Conservation (phyloP, 2,113 vertebrate genomes). For the Rhegmatorhina hoffmannsi region DNA sequence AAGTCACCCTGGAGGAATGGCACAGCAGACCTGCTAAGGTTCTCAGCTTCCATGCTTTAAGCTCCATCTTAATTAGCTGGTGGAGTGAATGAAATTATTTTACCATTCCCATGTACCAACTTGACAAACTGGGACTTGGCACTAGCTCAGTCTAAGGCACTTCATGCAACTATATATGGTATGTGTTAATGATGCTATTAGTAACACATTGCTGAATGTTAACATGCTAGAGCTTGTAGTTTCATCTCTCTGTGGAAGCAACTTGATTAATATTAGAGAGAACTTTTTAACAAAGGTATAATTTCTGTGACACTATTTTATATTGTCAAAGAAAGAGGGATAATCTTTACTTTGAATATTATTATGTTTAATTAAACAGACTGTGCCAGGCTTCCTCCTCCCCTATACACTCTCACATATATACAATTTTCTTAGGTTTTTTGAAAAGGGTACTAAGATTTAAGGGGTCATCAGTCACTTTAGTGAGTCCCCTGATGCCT, state of each 20-base stretch:
- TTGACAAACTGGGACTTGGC: conserved; percentile 67
- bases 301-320: conserved; percentile 63
- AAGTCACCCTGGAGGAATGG: conserved; percentile 65
- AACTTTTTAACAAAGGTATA: conserved; percentile 61
- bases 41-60: conserved; percentile 60
- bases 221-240: conserved; percentile 50
- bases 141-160: conserved; percentile 16
- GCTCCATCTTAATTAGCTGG: conserved; percentile 70
- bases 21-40: conserved; percentile 37
- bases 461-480: background rate
- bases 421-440: background rate
- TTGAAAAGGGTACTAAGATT: background rate
- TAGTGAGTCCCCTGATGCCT: background rate
- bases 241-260: conserved; percentile 51
- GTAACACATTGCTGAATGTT: conserved; percentile 62
- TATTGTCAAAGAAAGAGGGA: conserved; percentile 52
- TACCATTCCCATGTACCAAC: conserved; percentile 59
- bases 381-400: conserved; percentile 26
- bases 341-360: conserved; percentile 63
- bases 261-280: conserved; percentile 47
- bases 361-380: conserved; percentile 69
- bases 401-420: background rate
- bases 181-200: conserved; percentile 69
- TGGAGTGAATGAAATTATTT: conserved; percentile 64
- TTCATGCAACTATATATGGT: conserved; percentile 45